Evolutionary conservation across 2,888 invertebrate genomes (phyloP).

Genomic region (Trilocha varians): DNA sequence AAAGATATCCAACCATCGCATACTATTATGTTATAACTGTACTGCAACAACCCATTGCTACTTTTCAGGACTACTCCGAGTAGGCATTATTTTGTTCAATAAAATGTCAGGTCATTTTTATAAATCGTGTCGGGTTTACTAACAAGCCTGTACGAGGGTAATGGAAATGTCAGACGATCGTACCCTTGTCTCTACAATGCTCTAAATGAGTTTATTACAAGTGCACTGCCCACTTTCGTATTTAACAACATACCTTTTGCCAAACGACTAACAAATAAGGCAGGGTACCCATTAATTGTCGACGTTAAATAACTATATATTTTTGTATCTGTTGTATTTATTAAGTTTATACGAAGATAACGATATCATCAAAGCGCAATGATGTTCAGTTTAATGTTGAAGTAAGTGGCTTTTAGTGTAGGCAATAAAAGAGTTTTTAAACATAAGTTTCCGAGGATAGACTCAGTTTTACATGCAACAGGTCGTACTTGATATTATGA

Average conservation of each 20-base stretch:
- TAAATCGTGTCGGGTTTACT: not conserved
- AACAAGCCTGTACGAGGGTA: constrained; percentile 23
- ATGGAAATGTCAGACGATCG: constrained; percentile 60
- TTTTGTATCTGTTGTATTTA: constrained; percentile 13
- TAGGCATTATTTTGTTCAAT: too few relatives aligned
- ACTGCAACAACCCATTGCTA: too few relatives aligned
- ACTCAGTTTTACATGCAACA: too few relatives aligned
- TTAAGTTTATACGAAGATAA: not conserved
- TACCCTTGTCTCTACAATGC: constrained; percentile 51
- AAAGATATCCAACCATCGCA: too few relatives aligned
- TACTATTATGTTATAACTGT: too few relatives aligned
- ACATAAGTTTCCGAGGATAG: too few relatives aligned
- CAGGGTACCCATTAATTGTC: constrained; percentile 25
- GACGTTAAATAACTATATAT: constrained; percentile 24
- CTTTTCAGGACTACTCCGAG: too few relatives aligned
- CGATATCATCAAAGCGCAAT: too few relatives aligned
- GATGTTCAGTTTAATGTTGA: too few relatives aligned
- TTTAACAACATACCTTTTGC: not conserved
- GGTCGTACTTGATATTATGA: too few relatives aligned
- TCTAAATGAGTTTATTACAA: constrained; percentile 51
- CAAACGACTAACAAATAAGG: not conserved
- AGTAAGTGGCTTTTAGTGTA: too few relatives aligned
- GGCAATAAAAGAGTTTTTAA: too few relatives aligned
- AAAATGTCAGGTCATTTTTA: not conserved
- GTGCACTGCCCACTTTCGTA: not conserved